These are phyloP conservation scores for Cephus runcator DNA, from an alignment of 2,888 invertebrate species.

Conservation along the genomic window DNA sequence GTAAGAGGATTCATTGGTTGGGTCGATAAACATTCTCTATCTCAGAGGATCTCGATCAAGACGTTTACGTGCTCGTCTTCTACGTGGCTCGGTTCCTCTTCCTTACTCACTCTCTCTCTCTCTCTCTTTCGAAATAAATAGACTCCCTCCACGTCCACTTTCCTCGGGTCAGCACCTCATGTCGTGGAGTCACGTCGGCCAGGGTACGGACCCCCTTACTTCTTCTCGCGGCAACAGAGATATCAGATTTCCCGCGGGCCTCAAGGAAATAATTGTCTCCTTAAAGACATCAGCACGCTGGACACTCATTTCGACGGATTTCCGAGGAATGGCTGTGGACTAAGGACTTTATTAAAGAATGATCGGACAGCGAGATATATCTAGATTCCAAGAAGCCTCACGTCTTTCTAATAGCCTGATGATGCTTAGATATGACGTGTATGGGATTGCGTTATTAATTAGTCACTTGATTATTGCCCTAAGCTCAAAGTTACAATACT, in stretches of 20 bases:
- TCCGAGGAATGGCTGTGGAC: slow-evolving; percentile 8
- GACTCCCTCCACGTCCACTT: not conserved
- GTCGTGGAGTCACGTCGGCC: not conserved
- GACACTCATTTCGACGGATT: slow-evolving; percentile 17
- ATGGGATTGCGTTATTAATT: slow-evolving; percentile 47
- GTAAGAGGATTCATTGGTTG: not conserved
- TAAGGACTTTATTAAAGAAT: slow-evolving; percentile 55
- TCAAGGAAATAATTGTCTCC: slow-evolving; percentile 21
- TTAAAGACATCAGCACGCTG: slow-evolving; percentile 17
- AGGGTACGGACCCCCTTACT: not conserved
- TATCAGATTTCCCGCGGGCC: slow-evolving; percentile 19
- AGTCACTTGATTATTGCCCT: slow-evolving; percentile 36
- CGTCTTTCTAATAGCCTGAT: slow-evolving; percentile 21
- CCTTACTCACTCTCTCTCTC: not conserved
- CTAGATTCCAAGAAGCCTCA: slow-evolving; percentile 46
- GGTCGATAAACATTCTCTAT: slow-evolving; percentile 4
- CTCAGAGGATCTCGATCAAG: slow-evolving; percentile 5
- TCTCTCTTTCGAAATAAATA: not conserved
- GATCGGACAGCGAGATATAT: slow-evolving; percentile 50
- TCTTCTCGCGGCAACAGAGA: slow-evolving; percentile 1
- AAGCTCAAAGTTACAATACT: not conserved
- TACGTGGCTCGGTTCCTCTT: not conserved
- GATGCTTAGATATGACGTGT: slow-evolving; percentile 41
- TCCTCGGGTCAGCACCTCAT: not conserved
- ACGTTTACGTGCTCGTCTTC: not conserved